phyloP scores from a whole-genome alignment of 2,113 vertebrate species.

The Aramus guarauna region DNA sequence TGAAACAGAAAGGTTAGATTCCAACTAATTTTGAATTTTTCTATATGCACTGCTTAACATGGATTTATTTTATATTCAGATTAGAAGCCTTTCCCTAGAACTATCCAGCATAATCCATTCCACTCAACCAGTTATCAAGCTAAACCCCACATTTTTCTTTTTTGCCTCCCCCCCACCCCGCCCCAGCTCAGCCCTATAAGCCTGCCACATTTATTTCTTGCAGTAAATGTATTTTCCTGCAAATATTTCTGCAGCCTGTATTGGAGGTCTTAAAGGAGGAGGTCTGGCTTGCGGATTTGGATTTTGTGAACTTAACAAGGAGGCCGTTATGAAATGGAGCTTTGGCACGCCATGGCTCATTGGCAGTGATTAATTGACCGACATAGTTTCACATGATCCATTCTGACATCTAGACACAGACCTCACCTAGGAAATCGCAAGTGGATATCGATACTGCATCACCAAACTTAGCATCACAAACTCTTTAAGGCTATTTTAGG shows the following conservation, averaged over 20 bases:
- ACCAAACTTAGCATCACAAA: slow-evolving; percentile 8
- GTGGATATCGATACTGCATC: slow-evolving; percentile 26
- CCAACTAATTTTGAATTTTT: background rate
- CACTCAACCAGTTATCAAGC: background rate
- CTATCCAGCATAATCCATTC: background rate
- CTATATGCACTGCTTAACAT: background rate
- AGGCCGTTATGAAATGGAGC: slow-evolving; percentile 44
- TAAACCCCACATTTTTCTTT: background rate
- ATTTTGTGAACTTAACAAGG: slow-evolving; percentile 35
- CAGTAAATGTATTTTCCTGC: background rate
- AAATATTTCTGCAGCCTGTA: background rate
- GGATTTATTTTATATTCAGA: background rate
- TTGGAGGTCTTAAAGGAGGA: background rate
- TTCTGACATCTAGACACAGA: slow-evolving; percentile 75
- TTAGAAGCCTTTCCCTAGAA: background rate
- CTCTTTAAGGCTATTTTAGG: background rate
- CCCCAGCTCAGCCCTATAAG: background rate
- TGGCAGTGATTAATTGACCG: slow-evolving; percentile 83
- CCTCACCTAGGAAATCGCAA: slow-evolving; percentile 75
- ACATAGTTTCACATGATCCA: slow-evolving; percentile 79
- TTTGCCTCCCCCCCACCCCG: rapidly evolving
- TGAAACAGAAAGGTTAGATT: background rate
- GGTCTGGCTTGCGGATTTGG: background rate
- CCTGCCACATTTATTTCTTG: background rate
- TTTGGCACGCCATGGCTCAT: slow-evolving; percentile 78